Evolutionary conservation across 2,888 invertebrate genomes (phyloP), one percentile per base, ranked within the genome.

Genomic region (Lycophotia porphyrea): DNA sequence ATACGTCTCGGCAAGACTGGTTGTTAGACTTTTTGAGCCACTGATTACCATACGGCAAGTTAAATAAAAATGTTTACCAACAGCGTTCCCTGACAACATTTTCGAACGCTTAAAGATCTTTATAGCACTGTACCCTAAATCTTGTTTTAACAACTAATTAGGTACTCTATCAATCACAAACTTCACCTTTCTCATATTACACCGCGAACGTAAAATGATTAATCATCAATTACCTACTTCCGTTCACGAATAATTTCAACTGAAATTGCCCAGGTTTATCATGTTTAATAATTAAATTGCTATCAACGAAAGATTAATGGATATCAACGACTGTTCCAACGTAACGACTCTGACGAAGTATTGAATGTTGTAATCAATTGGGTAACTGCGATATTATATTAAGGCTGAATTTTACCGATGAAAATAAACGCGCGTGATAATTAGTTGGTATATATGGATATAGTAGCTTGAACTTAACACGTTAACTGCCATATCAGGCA

Each of bases 291-390:
- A 84, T 81, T 74, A 65, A 78, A 84, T 78, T 81, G 52, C 34
- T 55, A 81, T 86, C 66, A 84, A 76, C 76, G 75, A 78, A 47
- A 78, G 52, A 76, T 71, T 84, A 66, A 86, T 79, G 69, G 74
- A 65, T 76, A 36, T 39, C 61, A 66, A 49, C 34, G 49, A 66
- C 61, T 73, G 69, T 78, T 72, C 34, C 64, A 78, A 39, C n/a
- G 27, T 60, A 82, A 58, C 66, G 44, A 69, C 27, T 72, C 69
- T 69, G 49, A 58, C 66, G 39, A 72, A 61, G 34, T 65, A 74
- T 70, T 64, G 55, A 65, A 34, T 63, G 27, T 42, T 15, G 52
- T 39, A 34, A 61, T 82, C n/a, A 66, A 49, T 64, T 68, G 36
- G 66, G 15, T 58, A 42, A 66, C 71, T 61, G 44, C 47, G 18